These are phyloP conservation scores for Drosophila infuscata DNA, from an alignment of 2,888 invertebrate species.

Conservation along the genomic window DNA sequence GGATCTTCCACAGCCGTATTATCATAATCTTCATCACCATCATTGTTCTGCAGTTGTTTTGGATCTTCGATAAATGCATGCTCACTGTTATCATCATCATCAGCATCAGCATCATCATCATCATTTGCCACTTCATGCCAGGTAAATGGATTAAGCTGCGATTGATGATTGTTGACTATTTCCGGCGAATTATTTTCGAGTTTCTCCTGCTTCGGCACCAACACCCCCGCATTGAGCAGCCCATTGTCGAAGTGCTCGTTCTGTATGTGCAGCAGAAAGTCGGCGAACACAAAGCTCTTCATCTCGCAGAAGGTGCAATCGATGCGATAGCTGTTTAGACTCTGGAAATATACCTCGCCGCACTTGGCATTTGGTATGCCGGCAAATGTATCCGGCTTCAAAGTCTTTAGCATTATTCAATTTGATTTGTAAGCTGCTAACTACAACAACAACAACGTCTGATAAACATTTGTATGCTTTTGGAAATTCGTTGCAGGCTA, in stretches of 20 bases:
- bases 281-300: conserved; percentile 75
- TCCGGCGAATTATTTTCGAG: conserved; percentile 18
- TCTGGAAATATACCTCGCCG: conserved; percentile 80
- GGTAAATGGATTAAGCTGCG: conserved; percentile 50
- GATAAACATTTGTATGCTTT: conserved; percentile 42
- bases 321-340: conserved; percentile 70
- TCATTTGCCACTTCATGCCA: conserved; percentile 58
- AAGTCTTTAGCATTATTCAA: conserved; percentile 62
- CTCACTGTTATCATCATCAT: conserved; percentile 21
- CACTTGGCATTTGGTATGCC: conserved; percentile 72
- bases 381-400: conserved; percentile 63
- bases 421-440: conserved; percentile 20
- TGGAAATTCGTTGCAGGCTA: background rate
- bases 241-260: conserved; percentile 78
- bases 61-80: conserved; percentile 18
- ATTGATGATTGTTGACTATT: background rate
- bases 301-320: conserved; percentile 76
- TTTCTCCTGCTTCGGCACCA: conserved; percentile 50
- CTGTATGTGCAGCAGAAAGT: conserved; percentile 75
- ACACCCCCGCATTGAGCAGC: conserved; percentile 56
- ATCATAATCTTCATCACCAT: conserved; percentile 24
- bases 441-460: conserved; percentile 8
- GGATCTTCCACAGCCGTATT: conserved; percentile 26
- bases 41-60: conserved; percentile 14
- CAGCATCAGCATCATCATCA: conserved; percentile 4